Evolutionary conservation across 2,888 invertebrate genomes (phyloP).

Genomic region (Harpalus rufipes): DNA sequence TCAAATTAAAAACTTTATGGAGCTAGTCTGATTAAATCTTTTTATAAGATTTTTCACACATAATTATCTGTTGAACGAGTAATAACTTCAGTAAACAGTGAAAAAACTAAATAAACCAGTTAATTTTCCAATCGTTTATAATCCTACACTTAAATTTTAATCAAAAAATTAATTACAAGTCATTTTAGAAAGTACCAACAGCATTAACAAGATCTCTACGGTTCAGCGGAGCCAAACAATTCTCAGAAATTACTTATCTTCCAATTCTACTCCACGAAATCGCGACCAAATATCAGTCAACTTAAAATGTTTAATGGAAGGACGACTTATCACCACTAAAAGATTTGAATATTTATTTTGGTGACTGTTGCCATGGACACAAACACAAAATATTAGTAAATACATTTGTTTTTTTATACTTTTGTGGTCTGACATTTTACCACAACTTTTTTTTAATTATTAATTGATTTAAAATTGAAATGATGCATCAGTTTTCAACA

Average conservation of each 20-base stretch:
- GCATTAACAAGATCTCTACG: constrained; percentile 43
- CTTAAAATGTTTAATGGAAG: constrained; percentile 54
- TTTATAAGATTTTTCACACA: constrained; percentile 59
- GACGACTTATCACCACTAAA: constrained; percentile 19
- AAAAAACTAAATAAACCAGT: constrained; percentile 49
- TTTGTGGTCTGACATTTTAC: constrained; percentile 35
- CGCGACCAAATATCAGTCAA: constrained; percentile 59
- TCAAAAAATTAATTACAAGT: constrained; percentile 61
- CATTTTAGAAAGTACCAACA: constrained; percentile 55
- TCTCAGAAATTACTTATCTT: constrained; percentile 50
- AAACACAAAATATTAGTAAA: not conserved
- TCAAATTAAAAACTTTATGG: constrained; percentile 38
- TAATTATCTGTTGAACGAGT: constrained; percentile 40
- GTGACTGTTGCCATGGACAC: not conserved
- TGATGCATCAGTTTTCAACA: not conserved
- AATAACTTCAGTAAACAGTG: constrained; percentile 24
- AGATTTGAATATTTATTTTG: constrained; percentile 19
- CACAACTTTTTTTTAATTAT: not conserved
- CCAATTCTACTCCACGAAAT: constrained; percentile 29
- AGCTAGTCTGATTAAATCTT: constrained; percentile 41
- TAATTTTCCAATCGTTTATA: constrained; percentile 57
- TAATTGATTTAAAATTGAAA: not conserved
- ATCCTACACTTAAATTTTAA: constrained; percentile 56
- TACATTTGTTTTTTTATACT: constrained; percentile 29
- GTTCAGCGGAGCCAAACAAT: constrained; percentile 35